A percentile compares a stretch with the other conserved stretches of the same genome.
Conservation (phyloP, 2,113 vertebrate species). For the Tiliqua scincoides region DNA sequence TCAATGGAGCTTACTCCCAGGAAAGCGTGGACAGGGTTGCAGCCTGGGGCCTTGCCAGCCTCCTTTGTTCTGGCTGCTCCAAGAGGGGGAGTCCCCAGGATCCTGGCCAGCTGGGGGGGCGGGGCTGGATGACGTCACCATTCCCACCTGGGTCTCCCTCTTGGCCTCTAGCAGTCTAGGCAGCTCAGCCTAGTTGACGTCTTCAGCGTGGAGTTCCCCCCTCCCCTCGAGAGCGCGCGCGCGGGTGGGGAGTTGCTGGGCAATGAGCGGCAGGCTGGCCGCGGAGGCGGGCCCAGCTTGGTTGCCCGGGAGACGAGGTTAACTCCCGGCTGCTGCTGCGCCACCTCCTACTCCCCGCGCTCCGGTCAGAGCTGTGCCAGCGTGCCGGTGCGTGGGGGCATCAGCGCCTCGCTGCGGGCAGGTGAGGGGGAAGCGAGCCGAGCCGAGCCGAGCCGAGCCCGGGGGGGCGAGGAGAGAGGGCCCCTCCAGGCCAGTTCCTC, state of each 20-base stretch:
- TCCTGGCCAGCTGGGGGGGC: too few relatives aligned
- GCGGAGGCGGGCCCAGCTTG: not conserved
- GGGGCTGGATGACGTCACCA: too few relatives aligned
- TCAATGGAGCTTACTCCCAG: too few relatives aligned
- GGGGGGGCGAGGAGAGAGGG: not conserved
- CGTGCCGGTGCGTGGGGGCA: not conserved
- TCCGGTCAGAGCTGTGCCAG: not conserved
- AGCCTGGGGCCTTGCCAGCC: too few relatives aligned
- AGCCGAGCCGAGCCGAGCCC: not conserved
- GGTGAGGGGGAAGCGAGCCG: conserved; percentile 1
- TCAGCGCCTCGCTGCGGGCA: not conserved
- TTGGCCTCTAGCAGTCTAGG: not conserved
- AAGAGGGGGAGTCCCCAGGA: too few relatives aligned
- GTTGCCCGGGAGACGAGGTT: conserved; percentile 6
- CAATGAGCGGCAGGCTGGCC: not conserved
- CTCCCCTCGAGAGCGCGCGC: not conserved
- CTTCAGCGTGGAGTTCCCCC: not conserved
- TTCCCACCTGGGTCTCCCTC: too few relatives aligned
- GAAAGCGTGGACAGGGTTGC: too few relatives aligned
- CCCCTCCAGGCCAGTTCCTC: not conserved
- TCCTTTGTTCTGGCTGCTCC: too few relatives aligned
- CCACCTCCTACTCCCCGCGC: not conserved
- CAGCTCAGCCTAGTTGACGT: not conserved
- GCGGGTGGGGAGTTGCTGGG: not conserved
- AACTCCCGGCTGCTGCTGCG: not conserved